Percentiles rank a stretch among this genome's conserved stretches.
Evolutionary conservation across 2,888 invertebrate species (phyloP).

Genomic region (Urechis unicinctus): DNA sequence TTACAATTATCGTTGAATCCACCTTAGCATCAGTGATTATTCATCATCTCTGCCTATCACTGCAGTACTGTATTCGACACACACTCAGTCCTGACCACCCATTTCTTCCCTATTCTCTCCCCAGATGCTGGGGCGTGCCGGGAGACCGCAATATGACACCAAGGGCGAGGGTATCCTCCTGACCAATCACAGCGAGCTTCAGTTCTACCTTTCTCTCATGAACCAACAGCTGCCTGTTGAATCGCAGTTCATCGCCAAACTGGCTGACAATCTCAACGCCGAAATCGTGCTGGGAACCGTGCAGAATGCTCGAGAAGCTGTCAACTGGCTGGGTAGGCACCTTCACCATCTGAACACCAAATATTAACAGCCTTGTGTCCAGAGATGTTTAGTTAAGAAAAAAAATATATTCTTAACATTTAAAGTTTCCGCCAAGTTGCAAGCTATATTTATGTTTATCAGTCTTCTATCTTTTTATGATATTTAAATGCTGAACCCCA

Average conservation of each 20-base stretch:
- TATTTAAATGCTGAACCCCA: too few relatives aligned
- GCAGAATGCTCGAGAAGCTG: constrained; percentile 81
- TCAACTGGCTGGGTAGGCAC: constrained; percentile 71
- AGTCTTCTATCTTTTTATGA: too few relatives aligned
- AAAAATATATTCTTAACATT: not conserved
- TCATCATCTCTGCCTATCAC: not conserved
- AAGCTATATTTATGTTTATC: too few relatives aligned
- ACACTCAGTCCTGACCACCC: too few relatives aligned
- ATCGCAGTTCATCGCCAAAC: constrained; percentile 84
- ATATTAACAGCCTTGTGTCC: too few relatives aligned
- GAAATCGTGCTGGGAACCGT: constrained; percentile 95
- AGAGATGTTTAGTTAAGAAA: too few relatives aligned
- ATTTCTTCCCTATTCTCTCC: too few relatives aligned
- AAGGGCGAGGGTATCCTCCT: constrained; percentile 95
- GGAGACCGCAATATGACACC: constrained; percentile 95
- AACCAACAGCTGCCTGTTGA: constrained; percentile 97
- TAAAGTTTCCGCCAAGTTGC: not conserved
- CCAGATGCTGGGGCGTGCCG: constrained; percentile 71
- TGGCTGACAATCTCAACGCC: constrained; percentile 96
- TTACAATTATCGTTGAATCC: too few relatives aligned
- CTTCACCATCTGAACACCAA: too few relatives aligned
- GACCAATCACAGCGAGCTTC: constrained; percentile 96
- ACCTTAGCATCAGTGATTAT: not conserved
- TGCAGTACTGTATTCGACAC: too few relatives aligned
- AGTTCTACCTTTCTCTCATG: constrained; percentile 92